Evolutionary conservation across 2,888 invertebrate genomes (phyloP).

Genomic region (Platycnemis pennipes): DNA sequence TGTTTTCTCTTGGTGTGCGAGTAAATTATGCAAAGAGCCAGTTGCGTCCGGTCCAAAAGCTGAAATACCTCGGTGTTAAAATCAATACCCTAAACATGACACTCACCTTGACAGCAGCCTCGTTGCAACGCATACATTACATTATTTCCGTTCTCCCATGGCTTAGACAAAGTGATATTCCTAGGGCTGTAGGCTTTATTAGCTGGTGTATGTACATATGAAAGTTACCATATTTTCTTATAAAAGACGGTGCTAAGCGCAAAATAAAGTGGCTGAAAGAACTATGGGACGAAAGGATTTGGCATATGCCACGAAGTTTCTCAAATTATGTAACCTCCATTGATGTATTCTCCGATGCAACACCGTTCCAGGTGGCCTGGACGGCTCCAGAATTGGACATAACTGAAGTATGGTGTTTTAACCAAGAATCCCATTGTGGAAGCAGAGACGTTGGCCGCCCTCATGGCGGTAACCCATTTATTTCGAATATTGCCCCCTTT

Average conservation of each 20-base stretch:
- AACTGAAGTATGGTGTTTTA: background rate
- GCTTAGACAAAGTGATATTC: background rate
- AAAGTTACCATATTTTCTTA: background rate
- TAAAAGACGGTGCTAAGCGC: background rate
- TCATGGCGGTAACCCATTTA: no score
- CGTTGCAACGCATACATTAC: background rate
- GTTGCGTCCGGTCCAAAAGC: background rate
- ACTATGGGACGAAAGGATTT: background rate
- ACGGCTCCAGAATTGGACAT: background rate
- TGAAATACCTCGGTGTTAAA: background rate
- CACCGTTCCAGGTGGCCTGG: background rate
- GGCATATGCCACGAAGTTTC: background rate
- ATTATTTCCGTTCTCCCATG: background rate
- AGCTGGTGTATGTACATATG: background rate
- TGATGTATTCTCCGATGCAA: background rate
- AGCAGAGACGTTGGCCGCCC: no score
- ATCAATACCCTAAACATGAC: background rate
- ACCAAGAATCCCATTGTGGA: no score
- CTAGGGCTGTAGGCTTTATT: background rate
- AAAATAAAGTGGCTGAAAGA: background rate
- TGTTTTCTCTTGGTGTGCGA: accelerated
- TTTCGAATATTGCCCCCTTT: no score
- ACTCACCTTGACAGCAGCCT: background rate
- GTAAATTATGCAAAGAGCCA: background rate
- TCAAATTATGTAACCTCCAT: accelerated